These are phyloP conservation scores for Phainopepla nitens DNA, from an alignment of 2,113 vertebrate species.

Conservation along the genomic window DNA sequence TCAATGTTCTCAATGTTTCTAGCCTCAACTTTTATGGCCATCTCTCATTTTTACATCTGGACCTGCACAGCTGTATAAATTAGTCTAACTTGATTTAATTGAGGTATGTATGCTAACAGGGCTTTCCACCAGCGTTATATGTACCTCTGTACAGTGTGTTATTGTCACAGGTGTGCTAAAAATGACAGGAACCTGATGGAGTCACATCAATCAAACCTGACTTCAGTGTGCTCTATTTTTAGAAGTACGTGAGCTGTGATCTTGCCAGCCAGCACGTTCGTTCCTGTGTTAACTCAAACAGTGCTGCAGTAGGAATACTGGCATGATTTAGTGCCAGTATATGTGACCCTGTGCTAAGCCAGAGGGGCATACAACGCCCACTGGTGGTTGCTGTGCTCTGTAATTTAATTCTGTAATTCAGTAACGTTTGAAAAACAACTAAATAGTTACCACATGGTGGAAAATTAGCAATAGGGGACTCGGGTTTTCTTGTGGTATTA, in stretches of 20 bases:
- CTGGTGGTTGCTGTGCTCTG: slow-evolving; percentile 56
- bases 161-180: slow-evolving; percentile 46
- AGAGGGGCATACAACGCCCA: slow-evolving; percentile 16
- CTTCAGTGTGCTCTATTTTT: slow-evolving; percentile 50
- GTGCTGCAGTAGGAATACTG: slow-evolving; percentile 37
- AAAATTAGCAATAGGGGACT: slow-evolving; percentile 75
- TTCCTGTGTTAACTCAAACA: slow-evolving; percentile 39
- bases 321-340: slow-evolving; percentile 65
- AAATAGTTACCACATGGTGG: slow-evolving; percentile 79
- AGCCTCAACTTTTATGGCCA: neutral
- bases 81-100: slow-evolving; percentile 12
- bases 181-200: slow-evolving; percentile 20
- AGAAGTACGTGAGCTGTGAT: slow-evolving; percentile 17
- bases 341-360: slow-evolving; percentile 58
- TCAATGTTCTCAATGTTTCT: neutral
- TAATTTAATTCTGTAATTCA: slow-evolving; percentile 72
- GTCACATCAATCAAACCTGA: slow-evolving; percentile 38
- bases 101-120: neutral
- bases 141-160: neutral
- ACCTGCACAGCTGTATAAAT: slow-evolving; percentile 31
- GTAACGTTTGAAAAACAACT: slow-evolving; percentile 65
- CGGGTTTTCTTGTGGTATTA: slow-evolving; percentile 67
- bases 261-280: slow-evolving; percentile 44
- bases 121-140: neutral
- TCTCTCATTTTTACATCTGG: slow-evolving; percentile 15